Base-by-base conservation (phyloP, 2,113 vertebrate species). In the Procavia capensis region DNA sequence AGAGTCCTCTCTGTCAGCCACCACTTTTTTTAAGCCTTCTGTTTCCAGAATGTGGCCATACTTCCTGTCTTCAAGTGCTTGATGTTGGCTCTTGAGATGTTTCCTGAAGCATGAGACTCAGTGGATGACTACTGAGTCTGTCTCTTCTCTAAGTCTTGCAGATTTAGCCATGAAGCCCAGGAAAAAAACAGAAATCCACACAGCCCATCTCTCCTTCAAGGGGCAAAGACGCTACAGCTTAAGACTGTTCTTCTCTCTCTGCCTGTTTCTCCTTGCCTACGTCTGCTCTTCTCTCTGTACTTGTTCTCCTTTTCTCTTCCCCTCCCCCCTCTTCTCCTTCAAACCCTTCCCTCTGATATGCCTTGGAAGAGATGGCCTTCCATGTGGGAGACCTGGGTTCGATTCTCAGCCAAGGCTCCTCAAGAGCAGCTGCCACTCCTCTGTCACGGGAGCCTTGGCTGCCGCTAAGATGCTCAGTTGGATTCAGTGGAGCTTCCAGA, bases 51-150 rank as follows among this genome's bases (percentile, higher is more conserved):
- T 45, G 27, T 2, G 57, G 81, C 76, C 95, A 79, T 61, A 50
- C 50, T 79, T 17, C 64, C 54, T 54, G 68, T 94, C 66, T 74
- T 88, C 88, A 34, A 31, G 66, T 47, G 90, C 70, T 19, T n/a
- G 89, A 74, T 39, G 92, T 29, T 79, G 97, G 88, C 86, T 96
- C 70, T 82, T 41, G 91, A 97, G 95, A 61, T 97, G 90, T 94
- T 97, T 97, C 95, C 97, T 96, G 96, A 87, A 96, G 94, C 93
- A 50, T 54, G 86, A 78, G 88, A 96, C 81, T 97, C 95, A 75
- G 76, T 64, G 74, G 94, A 84, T 88, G 93, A 91, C 39, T 75
- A 83, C 94, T 78, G 94, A 97, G 88, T 91, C 95, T 4, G 24
- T 92, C 19, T 82, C 63, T 94, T n/a, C 91, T 95, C 85, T 70